These are phyloP conservation scores for Tretioscincus oriximinensis DNA, from an alignment of 2,113 vertebrate genomes.

Conservation along the genomic window DNA sequence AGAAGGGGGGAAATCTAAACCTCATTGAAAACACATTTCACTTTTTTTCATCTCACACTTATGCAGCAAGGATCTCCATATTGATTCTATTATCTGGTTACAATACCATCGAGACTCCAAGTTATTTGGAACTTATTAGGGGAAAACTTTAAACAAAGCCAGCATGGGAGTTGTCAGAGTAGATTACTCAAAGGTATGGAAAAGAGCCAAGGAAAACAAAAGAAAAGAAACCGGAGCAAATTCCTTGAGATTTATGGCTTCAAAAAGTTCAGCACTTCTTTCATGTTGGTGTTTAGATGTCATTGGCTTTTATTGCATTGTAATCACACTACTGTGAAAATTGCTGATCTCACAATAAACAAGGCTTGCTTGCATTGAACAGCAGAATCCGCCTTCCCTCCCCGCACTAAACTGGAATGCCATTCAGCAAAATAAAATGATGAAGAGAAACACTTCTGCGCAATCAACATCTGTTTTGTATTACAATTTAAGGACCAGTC, in stretches of 20 bases:
- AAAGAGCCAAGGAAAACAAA: slow-evolving; percentile 21
- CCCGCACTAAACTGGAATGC: not conserved
- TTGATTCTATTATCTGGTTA: slow-evolving; percentile 15
- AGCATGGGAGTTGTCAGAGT: slow-evolving; percentile 18
- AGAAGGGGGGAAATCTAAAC: not conserved
- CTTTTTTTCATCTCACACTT: not conserved
- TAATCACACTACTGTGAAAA: slow-evolving; percentile 21
- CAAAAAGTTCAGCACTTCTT: slow-evolving; percentile 20
- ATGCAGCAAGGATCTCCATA: not conserved
- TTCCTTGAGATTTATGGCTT: slow-evolving; percentile 22
- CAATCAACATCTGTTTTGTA: slow-evolving; percentile 21
- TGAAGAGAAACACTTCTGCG: not conserved
- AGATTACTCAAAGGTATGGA: slow-evolving; percentile 20
- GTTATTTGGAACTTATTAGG: slow-evolving; percentile 12
- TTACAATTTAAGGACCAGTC: not conserved
- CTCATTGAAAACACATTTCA: not conserved
- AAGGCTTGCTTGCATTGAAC: not conserved
- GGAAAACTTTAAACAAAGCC: slow-evolving; percentile 10
- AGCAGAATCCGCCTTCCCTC: not conserved
- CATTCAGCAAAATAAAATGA: slow-evolving; percentile 6
- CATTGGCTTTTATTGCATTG: slow-evolving; percentile 22
- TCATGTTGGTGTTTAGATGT: slow-evolving; percentile 23
- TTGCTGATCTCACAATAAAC: slow-evolving; percentile 11
- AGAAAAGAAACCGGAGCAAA: slow-evolving; percentile 14
- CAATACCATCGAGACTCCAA: not conserved